phyloP scores from a whole-genome alignment of 2,113 vertebrate genomes.

The Percina caprodes region DNA sequence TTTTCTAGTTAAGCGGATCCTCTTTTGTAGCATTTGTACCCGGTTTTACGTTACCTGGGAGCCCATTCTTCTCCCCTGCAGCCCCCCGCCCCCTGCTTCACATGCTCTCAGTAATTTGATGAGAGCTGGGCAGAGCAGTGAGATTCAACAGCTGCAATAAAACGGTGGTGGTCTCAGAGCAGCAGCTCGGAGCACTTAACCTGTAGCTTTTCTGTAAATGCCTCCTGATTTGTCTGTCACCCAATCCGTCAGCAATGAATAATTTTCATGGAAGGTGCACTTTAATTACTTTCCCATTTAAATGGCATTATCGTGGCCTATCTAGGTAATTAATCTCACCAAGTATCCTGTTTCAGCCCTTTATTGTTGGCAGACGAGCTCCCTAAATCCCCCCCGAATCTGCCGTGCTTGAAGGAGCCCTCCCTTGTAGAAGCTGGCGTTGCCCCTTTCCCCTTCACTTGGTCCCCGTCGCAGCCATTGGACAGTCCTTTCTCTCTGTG shows the following conservation, averaged over 20 bases:
- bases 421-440: slow-evolving; percentile 69
- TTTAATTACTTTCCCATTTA: slow-evolving; percentile 99
- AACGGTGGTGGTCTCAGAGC: slow-evolving; percentile 82
- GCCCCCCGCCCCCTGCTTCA: slow-evolving; percentile 66
- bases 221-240: slow-evolving; percentile 97
- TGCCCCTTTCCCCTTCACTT: slow-evolving; percentile 67
- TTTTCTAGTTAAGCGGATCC: slow-evolving; percentile 85
- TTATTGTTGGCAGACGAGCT: slow-evolving; percentile 95
- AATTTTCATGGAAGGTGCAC: slow-evolving; percentile 99
- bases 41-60: slow-evolving; percentile 86
- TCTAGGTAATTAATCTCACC: slow-evolving; percentile 99
- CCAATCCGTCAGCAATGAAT: slow-evolving; percentile 99
- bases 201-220: slow-evolving; percentile 92
- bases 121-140: slow-evolving; percentile 77
- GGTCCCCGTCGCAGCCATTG: slow-evolving; percentile 51
- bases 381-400: slow-evolving; percentile 94
- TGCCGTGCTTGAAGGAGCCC: slow-evolving; percentile 89
- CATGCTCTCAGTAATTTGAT: slow-evolving; percentile 77
- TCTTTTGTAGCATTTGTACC: slow-evolving; percentile 89
- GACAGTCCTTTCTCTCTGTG: slow-evolving; percentile 66
- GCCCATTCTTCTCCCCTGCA: slow-evolving; percentile 69
- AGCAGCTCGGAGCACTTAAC: slow-evolving; percentile 89
- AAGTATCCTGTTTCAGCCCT: slow-evolving; percentile 98
- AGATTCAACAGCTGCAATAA: slow-evolving; percentile 85
- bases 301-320: slow-evolving; percentile 97